Percentiles rank a stretch among this genome's conserved stretches.
phyloP scores from a whole-genome alignment of 2,113 vertebrate genomes.

The Sigmodon hispidus region DNA sequence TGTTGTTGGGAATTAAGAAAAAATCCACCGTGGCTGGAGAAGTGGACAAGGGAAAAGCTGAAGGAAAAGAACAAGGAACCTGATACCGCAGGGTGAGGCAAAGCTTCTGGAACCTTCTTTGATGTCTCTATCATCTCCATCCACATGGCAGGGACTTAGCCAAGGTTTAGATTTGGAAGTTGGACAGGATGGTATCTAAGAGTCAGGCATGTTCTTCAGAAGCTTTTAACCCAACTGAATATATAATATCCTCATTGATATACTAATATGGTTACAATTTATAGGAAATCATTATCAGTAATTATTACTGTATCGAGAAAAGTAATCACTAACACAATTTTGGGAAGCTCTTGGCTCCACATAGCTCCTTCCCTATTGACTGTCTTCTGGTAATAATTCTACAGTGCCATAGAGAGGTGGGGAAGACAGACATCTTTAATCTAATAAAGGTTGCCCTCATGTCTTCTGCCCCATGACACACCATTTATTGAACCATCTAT shows the following conservation, averaged over 20 bases:
- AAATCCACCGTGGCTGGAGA: neutral
- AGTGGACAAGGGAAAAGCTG: neutral
- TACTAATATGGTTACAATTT: conserved; percentile 9
- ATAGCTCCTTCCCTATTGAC: neutral
- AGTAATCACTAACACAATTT: conserved; percentile 35
- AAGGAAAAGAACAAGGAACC: neutral
- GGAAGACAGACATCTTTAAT: conserved; percentile 65
- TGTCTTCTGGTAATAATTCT: neutral
- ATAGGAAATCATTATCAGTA: conserved; percentile 53
- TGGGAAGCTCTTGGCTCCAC: conserved; percentile 48
- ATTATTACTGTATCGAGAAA: conserved; percentile 56
- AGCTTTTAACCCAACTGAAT: neutral
- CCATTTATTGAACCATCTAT: conserved; percentile 70
- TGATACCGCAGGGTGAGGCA: rapidly evolving
- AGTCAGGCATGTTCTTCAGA: neutral
- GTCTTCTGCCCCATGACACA: conserved; percentile 53
- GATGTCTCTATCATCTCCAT: neutral
- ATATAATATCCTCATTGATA: neutral
- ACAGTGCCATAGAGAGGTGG: neutral
- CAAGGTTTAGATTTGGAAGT: neutral
- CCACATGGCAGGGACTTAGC: neutral
- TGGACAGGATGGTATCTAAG: neutral
- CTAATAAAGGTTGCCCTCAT: conserved; percentile 70
- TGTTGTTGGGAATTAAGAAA: neutral
- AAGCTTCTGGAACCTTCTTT: neutral